Base-by-base conservation (phyloP, 2,113 vertebrate genomes). In the Podarcis cretensis region DNA sequence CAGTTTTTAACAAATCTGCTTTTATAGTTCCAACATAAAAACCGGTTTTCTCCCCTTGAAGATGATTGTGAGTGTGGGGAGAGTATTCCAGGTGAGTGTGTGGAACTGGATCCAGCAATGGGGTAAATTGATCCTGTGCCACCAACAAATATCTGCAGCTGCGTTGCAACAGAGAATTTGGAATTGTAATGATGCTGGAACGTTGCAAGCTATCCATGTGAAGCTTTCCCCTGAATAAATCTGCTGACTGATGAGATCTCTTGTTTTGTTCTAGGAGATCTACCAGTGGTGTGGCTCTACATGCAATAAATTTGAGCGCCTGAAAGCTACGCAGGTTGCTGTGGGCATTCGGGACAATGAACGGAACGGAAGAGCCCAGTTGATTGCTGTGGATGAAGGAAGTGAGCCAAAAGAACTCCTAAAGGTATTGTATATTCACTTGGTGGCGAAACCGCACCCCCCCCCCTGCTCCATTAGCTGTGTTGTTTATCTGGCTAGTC, bases 261-360 rank as follows among this genome's bases (percentile, higher is more conserved):
- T 10, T 84, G 35, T 83, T 95, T 85, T 94, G 1, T 94, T 95
- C 43, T 81, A 99, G 98, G 96, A 94, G 37, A 99, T 99, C 91
- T 98, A 98, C 86, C 98, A 98, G 85, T 99, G 98, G 98, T 98
- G 98, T 92, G 98, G 98, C 76, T 98, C 98, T 8, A 96, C 96
- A 0, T 98, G 97, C 92, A 99, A 99, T 93, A 98, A 97, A 85
- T 99, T 97, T 0, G 98, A 99, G 90, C 94, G 97, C 25, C 95
- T 98, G 91, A 99, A 99, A 92, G 98, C 98, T 35, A 93, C 93
- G 2, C 98, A 98, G 80, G 98, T 99, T 89, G 98, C 98, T 59
- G n/a, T 90, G 27, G 97, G 98, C 69, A 98, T 99, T 93, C 98
- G 98, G 18, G 98, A 99, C 97, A 98, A 98, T 0, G 98, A 99